A percentile compares a stretch with the other conserved stretches of the same genome.
These are phyloP conservation scores for Lycophotia porphyrea DNA, from an alignment of 2,888 invertebrate species.

Conservation along the genomic window DNA sequence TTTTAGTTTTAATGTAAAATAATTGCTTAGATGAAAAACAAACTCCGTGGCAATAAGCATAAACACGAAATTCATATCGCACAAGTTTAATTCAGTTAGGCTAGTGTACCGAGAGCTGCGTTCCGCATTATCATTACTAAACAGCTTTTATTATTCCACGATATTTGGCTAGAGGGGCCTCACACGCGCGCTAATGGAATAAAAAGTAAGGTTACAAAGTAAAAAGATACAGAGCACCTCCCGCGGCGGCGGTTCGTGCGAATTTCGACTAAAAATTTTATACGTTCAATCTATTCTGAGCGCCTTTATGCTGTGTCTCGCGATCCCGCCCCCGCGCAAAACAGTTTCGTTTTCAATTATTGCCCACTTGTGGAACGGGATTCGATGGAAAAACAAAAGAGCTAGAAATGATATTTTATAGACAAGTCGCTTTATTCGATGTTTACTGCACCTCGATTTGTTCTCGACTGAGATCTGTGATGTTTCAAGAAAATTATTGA, in stretches of 20 bases:
- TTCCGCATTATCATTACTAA: conserved; percentile 89
- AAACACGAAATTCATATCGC: conserved; percentile 81
- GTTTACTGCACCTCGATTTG: conserved; percentile 89
- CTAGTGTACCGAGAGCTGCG: conserved; percentile 82
- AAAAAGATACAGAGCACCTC: conserved; percentile 89
- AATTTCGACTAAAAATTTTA: conserved; percentile 90
- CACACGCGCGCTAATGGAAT: conserved; percentile 90
- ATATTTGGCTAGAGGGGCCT: conserved; percentile 89
- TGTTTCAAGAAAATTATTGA: conserved; percentile 89
- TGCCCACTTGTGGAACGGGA: conserved; percentile 90
- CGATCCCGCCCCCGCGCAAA: conserved; percentile 86
- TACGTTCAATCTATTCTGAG: conserved; percentile 90
- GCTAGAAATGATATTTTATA: conserved; percentile 89
- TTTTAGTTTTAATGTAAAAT: conserved; percentile 65
- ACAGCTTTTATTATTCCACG: conserved; percentile 90
- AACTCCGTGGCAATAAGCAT: conserved; percentile 80
- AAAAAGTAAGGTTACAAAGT: conserved; percentile 90
- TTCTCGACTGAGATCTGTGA: conserved; percentile 86
- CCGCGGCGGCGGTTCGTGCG: conserved; percentile 88
- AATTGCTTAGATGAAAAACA: conserved; percentile 75
- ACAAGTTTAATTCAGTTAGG: conserved; percentile 87
- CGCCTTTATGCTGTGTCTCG: conserved; percentile 89
- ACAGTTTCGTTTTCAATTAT: conserved; percentile 90
- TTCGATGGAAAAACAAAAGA: conserved; percentile 88
- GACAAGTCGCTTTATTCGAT: conserved; percentile 87